Conservation (phyloP, 2,888 invertebrate genomes). For the Eurytoma californica region DNA sequence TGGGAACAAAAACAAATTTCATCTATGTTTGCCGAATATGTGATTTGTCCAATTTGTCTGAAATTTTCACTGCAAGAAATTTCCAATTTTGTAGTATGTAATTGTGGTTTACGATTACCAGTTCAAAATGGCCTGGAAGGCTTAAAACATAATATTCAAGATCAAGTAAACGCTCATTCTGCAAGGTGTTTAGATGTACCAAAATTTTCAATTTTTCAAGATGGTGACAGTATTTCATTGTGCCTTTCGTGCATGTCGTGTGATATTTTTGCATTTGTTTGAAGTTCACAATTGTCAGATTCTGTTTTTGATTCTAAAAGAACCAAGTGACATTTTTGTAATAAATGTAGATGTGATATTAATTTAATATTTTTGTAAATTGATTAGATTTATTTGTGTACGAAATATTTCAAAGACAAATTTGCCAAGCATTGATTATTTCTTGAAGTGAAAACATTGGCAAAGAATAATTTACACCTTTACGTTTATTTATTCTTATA, state of each 20-base stretch:
- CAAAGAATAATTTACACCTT: background rate
- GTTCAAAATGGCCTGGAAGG: conserved; percentile 58
- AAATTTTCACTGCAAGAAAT: conserved; percentile 62
- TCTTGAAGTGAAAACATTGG: background rate
- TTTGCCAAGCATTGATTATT: conserved; percentile 13
- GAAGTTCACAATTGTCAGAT: background rate
- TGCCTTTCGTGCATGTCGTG: conserved; percentile 51
- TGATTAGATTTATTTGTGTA: background rate
- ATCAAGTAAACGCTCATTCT: conserved; percentile 64
- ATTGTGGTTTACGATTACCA: conserved; percentile 66
- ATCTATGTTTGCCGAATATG: conserved; percentile 60
- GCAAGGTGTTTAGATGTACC: conserved; percentile 62
- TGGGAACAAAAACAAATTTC: conserved; percentile 67
- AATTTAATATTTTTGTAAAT: conserved; percentile 7
- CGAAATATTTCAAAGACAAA: background rate
- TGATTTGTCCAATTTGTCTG: conserved; percentile 74
- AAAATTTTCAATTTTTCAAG: conserved; percentile 51
- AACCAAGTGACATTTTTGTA: background rate
- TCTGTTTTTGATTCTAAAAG: conserved; percentile 1
- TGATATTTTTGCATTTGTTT: conserved; percentile 50
- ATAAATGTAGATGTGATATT: background rate
- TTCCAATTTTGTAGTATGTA: conserved; percentile 63
- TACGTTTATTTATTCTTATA: background rate
- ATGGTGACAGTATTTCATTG: conserved; percentile 45
- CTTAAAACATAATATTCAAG: conserved; percentile 63